Conservation (phyloP, 1,140 invertebrate genomes). For the Plectrocnemia conspersa region DNA sequence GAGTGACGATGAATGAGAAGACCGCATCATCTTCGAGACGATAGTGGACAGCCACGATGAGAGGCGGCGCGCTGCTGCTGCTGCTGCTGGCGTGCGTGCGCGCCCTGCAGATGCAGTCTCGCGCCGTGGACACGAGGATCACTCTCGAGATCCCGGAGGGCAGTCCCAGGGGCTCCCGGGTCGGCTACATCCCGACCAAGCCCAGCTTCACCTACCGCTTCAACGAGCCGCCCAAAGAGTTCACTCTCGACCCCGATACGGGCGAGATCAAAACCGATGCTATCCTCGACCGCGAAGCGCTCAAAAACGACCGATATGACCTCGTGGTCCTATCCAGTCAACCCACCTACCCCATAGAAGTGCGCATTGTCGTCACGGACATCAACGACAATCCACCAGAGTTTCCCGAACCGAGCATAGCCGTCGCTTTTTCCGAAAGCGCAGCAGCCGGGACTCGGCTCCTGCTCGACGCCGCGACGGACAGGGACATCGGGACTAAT, state of each 20-base stretch:
- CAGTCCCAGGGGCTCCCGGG: conserved; percentile 71
- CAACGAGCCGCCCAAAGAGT: conserved; percentile 83
- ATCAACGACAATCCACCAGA: conserved; percentile 86
- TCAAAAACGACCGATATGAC: conserved; percentile 75
- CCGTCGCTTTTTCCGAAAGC: conserved; percentile 85
- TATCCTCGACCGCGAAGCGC: conserved; percentile 74
- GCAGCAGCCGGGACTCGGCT: conserved; percentile 80
- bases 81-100: conserved; percentile 15
- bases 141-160: conserved; percentile 81
- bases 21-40: conserved; percentile 32
- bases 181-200: conserved; percentile 81
- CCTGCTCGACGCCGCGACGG: conserved; percentile 80
- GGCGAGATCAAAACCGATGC: conserved; percentile 79
- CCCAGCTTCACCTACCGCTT: conserved; percentile 85
- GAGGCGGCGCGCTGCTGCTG: conserved; percentile 45
- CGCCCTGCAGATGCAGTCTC: conserved; percentile 71
- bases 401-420: conserved; percentile 83
- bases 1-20: background rate
- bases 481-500: conserved; percentile 80
- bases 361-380: conserved; percentile 78
- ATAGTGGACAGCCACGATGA: conserved; percentile 42
- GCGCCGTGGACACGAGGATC: conserved; percentile 79
- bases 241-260: conserved; percentile 70
- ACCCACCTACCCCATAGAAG: conserved; percentile 89
- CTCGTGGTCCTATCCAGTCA: conserved; percentile 86